Percentiles rank a stretch among this genome's conserved stretches.
Evolutionary conservation across 1,140 invertebrate species (phyloP).

Genomic region (Platyura marginata): DNA sequence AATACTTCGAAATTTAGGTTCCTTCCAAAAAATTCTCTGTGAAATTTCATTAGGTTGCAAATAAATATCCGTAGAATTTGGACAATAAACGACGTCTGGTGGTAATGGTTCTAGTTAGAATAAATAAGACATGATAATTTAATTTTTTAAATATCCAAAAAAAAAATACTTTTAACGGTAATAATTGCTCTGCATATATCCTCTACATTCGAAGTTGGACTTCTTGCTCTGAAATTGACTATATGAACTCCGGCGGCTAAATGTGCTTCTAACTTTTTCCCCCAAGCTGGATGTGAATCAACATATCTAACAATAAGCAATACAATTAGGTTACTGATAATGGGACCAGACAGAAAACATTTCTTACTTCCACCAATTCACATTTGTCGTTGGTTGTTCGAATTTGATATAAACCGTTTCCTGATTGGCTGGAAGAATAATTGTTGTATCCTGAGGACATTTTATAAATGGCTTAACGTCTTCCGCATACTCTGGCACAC

Average conservation of each 20-base stretch:
- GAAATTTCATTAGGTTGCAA: conserved; percentile 31
- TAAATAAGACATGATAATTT: not conserved
- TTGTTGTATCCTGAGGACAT: conserved; percentile 39
- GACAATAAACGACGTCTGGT: conserved; percentile 37
- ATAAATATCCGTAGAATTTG: conserved; percentile 38
- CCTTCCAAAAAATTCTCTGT: conserved; percentile 41
- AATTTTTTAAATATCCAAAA: conserved; percentile 3
- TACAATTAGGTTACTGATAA: not conserved
- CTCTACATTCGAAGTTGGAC: conserved; percentile 31
- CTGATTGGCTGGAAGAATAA: conserved; percentile 32
- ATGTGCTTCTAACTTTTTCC: conserved; percentile 37
- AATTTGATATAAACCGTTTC: conserved; percentile 34
- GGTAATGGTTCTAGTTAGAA: conserved; percentile 22
- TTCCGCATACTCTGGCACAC: conserved; percentile 9
- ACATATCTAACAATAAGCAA: conserved; percentile 30
- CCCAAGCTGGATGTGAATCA: conserved; percentile 40
- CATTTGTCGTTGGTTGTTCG: conserved; percentile 42
- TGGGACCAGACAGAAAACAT: not conserved
- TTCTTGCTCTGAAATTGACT: conserved; percentile 38
- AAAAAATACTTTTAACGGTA: conserved; percentile 34
- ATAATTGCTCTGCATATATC: conserved; percentile 40
- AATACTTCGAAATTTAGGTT: conserved; percentile 46
- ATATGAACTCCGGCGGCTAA: conserved; percentile 34
- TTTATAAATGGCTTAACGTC: conserved; percentile 34
- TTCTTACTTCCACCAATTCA: conserved; percentile 38